Evolutionary conservation across 2,888 invertebrate genomes (phyloP).

Genomic region (Tuberolachnus salignus): DNA sequence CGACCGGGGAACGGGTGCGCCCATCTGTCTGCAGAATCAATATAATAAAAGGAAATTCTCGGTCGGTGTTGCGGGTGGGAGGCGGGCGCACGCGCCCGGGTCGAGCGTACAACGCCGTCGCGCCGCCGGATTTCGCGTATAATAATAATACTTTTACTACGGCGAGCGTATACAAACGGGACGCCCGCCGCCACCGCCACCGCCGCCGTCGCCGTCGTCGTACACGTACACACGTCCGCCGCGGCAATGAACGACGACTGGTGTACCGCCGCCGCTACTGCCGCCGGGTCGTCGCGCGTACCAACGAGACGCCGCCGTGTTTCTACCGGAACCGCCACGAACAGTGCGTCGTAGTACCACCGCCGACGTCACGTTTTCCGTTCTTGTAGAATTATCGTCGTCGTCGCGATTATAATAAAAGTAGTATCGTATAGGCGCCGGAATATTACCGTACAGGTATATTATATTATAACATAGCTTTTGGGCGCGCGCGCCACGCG

Average conservation of each 20-base stretch:
- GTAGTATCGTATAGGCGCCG: not conserved
- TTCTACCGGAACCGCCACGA: constrained; percentile 25
- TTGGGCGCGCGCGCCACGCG: not conserved
- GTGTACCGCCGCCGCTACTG: constrained; percentile 1
- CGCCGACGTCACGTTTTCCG: not conserved
- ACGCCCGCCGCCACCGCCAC: not conserved
- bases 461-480: not conserved
- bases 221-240: constrained; percentile 5
- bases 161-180: not conserved
- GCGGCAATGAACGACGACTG: constrained; percentile 39
- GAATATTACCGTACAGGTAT: not conserved
- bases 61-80: not conserved
- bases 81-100: constrained; percentile 44
- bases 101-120: constrained; percentile 24
- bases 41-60: constrained; percentile 53
- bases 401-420: not conserved
- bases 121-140: constrained; percentile 42
- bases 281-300: not conserved
- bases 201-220: no score
- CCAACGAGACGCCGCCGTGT: constrained; percentile 34
- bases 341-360: not conserved
- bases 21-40: constrained; percentile 56
- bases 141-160: constrained; percentile 52
- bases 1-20: constrained; percentile 10
- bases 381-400: not conserved